Evolutionary conservation across 1,140 invertebrate species (phyloP), one percentile per base, ranked within the genome.

Genomic region (Aphelenchoides besseyi): DNA sequence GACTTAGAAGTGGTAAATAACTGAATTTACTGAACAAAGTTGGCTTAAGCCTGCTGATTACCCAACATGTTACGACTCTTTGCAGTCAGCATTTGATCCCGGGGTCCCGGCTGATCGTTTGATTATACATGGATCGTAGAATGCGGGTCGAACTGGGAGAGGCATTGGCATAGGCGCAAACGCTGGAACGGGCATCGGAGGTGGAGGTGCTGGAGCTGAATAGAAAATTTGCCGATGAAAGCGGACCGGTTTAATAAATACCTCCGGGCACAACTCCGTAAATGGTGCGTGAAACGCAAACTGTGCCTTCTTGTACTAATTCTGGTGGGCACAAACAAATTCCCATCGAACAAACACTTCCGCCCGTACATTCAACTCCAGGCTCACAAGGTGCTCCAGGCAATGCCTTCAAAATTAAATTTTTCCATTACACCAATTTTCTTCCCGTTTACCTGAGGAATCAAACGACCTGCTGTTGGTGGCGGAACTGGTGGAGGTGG

Each of bases 311-410:
- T 68, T 80, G 78, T 37, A 80, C 74, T 29, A 80, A 74, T 69
- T 80, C 78, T 68, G 78, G 78, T 35, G 78, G 78, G 66, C 78
- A 80, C 64, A 80, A 70, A 55, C 78, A 80, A 48, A 81, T 79
- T 59, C 78, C 78, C 66, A 81, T 76, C 36, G 78, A 80, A 76
- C 78, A 80, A 55, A 80, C 79, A 29, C 69, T 73, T 35, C 78
- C 78, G 36, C 78, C 78, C 35, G 78, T 80, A 72, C 78, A 80
- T 62, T 80, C 78, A 52, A 80, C 78, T 76, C 78, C 79, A 16
- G 75, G 75, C 63, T 80, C 78, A 61, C 79, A 80, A 28, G 75
- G 75, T 12, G 78, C 79, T 68, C 78, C 78, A 29, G 79, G 79
- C 26, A 66, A 8, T 26, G 5, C 55, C 18, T 59, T 8, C 26